phyloP scores from a whole-genome alignment of 2,797 vertebrate genomes.

The Natrix natrix region DNA sequence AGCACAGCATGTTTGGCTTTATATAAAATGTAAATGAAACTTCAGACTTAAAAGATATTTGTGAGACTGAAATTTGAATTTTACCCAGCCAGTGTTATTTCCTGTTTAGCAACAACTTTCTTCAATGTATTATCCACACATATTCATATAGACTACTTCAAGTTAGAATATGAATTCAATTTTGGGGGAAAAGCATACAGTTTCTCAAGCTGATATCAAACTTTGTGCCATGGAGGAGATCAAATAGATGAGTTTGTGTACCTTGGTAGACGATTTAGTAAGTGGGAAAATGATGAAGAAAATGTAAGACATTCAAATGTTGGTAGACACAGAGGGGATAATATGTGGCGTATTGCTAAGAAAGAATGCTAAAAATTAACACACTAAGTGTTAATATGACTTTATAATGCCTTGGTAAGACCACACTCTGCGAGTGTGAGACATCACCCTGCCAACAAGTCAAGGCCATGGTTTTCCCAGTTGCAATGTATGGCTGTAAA shows the following conservation, averaged over 20 bases:
- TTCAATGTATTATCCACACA: neutral
- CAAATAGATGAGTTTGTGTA: neutral
- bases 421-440: neutral
- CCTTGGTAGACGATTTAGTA: neutral
- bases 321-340: neutral
- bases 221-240: neutral
- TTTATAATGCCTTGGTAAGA: neutral
- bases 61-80: neutral
- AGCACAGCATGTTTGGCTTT: neutral
- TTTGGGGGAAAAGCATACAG: neutral
- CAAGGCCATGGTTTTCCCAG: too few relatives aligned
- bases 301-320: neutral
- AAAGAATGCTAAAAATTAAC: neutral
- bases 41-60: neutral
- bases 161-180: neutral
- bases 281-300: neutral
- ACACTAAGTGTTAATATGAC: neutral
- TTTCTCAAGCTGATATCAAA: neutral
- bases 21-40: neutral
- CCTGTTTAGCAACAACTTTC: neutral
- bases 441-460: too few relatives aligned
- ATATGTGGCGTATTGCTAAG: neutral
- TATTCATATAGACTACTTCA: neutral
- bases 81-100: neutral
- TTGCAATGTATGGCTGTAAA: too few relatives aligned